Base-by-base conservation (phyloP, 2,888 invertebrate species). In the Homarus gammarus region DNA sequence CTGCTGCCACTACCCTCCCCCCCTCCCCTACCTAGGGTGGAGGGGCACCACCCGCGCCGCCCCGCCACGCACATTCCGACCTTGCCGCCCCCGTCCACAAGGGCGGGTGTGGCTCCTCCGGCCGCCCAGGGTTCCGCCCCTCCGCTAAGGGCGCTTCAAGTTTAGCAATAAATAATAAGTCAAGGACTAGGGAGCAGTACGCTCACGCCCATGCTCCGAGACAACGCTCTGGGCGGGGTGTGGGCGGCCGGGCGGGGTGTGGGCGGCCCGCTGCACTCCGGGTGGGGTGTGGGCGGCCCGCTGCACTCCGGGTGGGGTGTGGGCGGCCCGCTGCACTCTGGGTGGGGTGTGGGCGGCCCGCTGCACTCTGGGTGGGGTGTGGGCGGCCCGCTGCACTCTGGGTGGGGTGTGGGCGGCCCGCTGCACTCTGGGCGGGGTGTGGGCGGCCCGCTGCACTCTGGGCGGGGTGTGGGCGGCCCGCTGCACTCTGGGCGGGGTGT, bases 151-250 rank as follows among this genome's bases (percentile, higher is more conserved):
- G 40, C 84, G 61, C 84, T 84, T 73, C 84, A 84, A 75, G 84
- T 84, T 84, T 84, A 84, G 75, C 84, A 84, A 75, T 84, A 84
- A 84, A 84, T 84, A 84, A 84, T 84, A 84, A 84, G 75, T 84
- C 84, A 84, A 84, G 84, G 84, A 75, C 84, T 84, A 75, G 82
- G 81, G 82, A 51, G 44, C 38, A 40, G 82, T n/a, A n/a, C 84
- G 75, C 84, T 73, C 64, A 51, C 79, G 79, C 79, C 79, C 79
- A 79, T 79, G 79, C 79, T 79, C 51, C 79, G 27, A 77, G 77
- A 77, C 77, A 77, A 77, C 77, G 44, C 77, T 77, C 49, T 49
- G 79, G 79, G 79, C 56, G 79, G 72, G 79, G 79, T 56, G 78
- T 78, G 77, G 77, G 77, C 77, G 70, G 33, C 12, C 44, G 84